These are phyloP conservation scores for Eufriesea mexicana DNA, from an alignment of 1,140 invertebrate genomes.

Conservation along the genomic window DNA sequence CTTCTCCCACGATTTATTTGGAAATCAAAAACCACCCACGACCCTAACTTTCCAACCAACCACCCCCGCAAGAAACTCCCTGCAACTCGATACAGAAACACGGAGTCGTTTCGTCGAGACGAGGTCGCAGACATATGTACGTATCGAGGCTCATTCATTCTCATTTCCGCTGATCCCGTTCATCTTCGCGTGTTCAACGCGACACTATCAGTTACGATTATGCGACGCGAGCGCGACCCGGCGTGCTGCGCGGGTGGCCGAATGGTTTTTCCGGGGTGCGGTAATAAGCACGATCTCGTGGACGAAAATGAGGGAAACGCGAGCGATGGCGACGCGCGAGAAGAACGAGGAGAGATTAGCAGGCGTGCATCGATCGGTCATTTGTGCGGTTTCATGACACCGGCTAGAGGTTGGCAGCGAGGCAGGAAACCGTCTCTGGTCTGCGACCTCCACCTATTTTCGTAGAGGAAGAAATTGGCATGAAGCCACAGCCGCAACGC, in stretches of 20 bases:
- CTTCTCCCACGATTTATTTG: background rate
- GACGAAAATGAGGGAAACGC: constrained; percentile 8
- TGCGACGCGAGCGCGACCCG: no score
- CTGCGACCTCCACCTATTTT: constrained; percentile 78
- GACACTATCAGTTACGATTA: constrained; percentile 31
- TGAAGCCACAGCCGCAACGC: constrained; percentile 64
- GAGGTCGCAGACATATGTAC: background rate
- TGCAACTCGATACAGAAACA: background rate
- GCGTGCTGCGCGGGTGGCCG: background rate
- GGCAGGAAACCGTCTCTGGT: constrained; percentile 55
- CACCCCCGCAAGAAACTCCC: no score
- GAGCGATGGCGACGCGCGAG: background rate
- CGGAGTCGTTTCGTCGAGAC: background rate
- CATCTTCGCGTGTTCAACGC: background rate
- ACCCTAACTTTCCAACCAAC: no score
- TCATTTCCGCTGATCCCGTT: background rate
- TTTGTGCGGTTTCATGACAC: constrained; percentile 70
- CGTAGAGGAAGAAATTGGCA: constrained; percentile 76
- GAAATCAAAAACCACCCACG: background rate
- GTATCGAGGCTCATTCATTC: background rate
- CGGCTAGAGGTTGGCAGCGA: constrained; percentile 36
- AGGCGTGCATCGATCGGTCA: constrained; percentile 65
- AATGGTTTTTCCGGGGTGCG: constrained; percentile 13
- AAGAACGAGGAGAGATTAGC: constrained; percentile 52
- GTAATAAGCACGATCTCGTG: constrained; percentile 13